Base-by-base conservation (phyloP, 2,113 vertebrate species). In the Zootoca vivipara region DNA sequence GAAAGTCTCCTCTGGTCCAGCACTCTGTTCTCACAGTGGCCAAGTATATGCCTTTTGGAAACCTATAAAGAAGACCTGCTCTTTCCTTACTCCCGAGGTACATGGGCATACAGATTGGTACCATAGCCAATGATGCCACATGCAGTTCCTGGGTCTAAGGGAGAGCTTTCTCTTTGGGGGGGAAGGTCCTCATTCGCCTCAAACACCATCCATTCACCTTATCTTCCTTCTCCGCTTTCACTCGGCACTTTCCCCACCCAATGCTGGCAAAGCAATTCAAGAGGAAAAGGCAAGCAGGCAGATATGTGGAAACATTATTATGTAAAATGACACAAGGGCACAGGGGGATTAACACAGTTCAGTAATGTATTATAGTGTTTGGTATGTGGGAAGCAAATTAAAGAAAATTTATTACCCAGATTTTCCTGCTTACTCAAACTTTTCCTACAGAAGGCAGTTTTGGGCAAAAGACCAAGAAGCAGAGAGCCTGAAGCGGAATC, bases 391-490 rank as follows among this genome's bases (percentile, higher is more conserved):
- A 88, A 83, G 87, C 28, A 83, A 83, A 88, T 78, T 88, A 78
- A 42, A 38, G 62, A 88, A 87, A 80, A 87, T 72, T 35, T 83
- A 83, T 88, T 83, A 83, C 81, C 62, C 42, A 78, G 46, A 83
- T 83, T 78, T 88, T 69, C 73, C 81, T 83, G 62, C 87, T 83
- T 88, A 64, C 73, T 83, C 81, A 77, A 88, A 78, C 30, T 88
- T 78, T 77, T 78, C 81, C 82, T 52, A 56, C 73, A 83, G 30
- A 75, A 77, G 40, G 7, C 30, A 22, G 35, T 46, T 83, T 58
- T 69, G 28, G 64, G 72, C 72, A 88, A 67, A 77, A 56, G 65
- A 67, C 73, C 81, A 77, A 88, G n/a, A 83, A 75, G 18, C n/a
- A 20, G 42, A 88, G 58, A 62, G 40, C 72, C 9, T 38, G 40